Conservation (phyloP, 2,888 invertebrate species). For the Meiosimyza decipiens region DNA sequence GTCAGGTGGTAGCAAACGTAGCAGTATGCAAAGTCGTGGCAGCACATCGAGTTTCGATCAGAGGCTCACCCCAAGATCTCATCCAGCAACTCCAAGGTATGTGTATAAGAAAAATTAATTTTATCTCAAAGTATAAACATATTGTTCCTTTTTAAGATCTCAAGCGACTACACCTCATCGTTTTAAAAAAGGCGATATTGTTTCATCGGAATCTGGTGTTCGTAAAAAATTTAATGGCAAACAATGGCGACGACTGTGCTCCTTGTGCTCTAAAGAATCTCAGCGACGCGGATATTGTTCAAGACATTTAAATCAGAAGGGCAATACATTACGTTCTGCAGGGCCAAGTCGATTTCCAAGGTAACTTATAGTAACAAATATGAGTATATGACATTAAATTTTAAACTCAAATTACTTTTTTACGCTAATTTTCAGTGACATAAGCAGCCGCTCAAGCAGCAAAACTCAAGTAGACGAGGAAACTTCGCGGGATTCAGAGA, state of each 20-base stretch:
- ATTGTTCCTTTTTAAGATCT: slow-evolving; percentile 70
- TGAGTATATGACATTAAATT: background rate
- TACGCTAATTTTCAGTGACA: slow-evolving; percentile 56
- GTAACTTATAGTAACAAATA: slow-evolving; percentile 45
- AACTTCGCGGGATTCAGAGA: slow-evolving; percentile 90
- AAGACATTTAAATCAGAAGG: slow-evolving; percentile 91
- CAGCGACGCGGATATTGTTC: slow-evolving; percentile 97
- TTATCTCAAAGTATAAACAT: background rate
- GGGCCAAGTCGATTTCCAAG: slow-evolving; percentile 65
- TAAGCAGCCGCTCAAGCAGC: slow-evolving; percentile 66
- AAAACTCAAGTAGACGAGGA: slow-evolving; percentile 79
- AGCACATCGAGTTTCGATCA: slow-evolving; percentile 89
- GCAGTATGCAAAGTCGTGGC: slow-evolving; percentile 91
- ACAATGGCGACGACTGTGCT: slow-evolving; percentile 98
- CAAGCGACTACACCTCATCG: slow-evolving; percentile 95
- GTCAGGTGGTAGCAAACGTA: slow-evolving; percentile 86
- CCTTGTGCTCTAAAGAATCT: slow-evolving; percentile 96
- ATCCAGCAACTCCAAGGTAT: slow-evolving; percentile 89
- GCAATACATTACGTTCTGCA: slow-evolving; percentile 67
- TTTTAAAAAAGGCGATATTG: slow-evolving; percentile 96
- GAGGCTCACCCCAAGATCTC: slow-evolving; percentile 88
- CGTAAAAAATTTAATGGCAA: slow-evolving; percentile 99
- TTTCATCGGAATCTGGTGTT: slow-evolving; percentile 76
- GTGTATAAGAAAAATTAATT: background rate
- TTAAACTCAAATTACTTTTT: background rate